Evolutionary conservation across 2,888 invertebrate genomes (phyloP), one percentile per base, ranked within the genome.

Genomic region (Scaptodrosophila latifasciaeformis): DNA sequence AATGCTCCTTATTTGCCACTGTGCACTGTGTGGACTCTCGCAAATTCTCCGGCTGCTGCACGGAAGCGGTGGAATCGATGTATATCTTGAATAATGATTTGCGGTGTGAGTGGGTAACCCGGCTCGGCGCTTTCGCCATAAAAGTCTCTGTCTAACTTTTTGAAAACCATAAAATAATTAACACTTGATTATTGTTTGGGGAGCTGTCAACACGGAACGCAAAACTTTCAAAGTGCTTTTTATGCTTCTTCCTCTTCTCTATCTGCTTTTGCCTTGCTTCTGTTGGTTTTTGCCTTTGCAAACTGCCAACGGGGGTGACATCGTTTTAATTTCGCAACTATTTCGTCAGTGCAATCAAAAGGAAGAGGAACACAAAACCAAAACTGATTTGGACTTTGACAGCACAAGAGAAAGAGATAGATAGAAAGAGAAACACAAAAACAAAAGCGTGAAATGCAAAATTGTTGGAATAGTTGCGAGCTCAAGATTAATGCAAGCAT

Each of bases 101-200:
- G 76, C 65, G 70, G 74, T 67, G 67, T 44, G 66, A 61, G 67
- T 27, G 21, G 42, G 34, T n/a, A n/a, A n/a, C n/a, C n/a, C n/a
- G n/a, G n/a, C n/a, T n/a, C n/a, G n/a, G n/a, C n/a, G 30, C 27
- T 39, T 44, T 37, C 24, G 65, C 65, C 63, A 65, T 42, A 61
- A 58, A 69, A 72, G 49, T 71, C n/a, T n/a, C n/a, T n/a, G n/a
- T n/a, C 72, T 48, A 80, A 65, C 76, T 83, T n/a, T 82, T 77
- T 76, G 74, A 74, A 81, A 82, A 80, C 82, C 85, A 83, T 86
- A 85, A 86, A 86, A 86, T 82, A 86, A 86, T 86, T 86, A 86
- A 80, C 86, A 83, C 80, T 83, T 82, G 79, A 85, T 86, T 86
- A 83, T 84, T 84, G 80, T 77, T 71, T 70, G 55, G 85, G 85